Evolutionary conservation across 2,113 vertebrate species (phyloP).

Genomic region (Chunga burmeisteri): DNA sequence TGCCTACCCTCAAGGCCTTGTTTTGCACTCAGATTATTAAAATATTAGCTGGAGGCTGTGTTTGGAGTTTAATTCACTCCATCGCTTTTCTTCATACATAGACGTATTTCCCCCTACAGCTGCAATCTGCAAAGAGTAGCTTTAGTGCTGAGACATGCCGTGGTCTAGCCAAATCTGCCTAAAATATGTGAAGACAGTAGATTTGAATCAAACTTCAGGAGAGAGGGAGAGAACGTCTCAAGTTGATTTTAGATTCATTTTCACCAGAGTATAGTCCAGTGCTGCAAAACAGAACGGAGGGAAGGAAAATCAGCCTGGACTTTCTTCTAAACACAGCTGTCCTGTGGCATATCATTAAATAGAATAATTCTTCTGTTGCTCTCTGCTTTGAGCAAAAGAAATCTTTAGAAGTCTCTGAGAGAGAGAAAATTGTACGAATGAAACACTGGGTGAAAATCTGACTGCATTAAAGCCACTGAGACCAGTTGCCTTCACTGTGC

Average conservation of each 20-base stretch:
- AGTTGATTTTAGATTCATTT: background rate
- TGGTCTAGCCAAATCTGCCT: background rate
- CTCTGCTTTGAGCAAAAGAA: background rate
- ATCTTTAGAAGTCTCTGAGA: background rate
- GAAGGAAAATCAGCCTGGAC: background rate
- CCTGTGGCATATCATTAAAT: background rate
- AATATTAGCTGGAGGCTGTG: conserved; percentile 39
- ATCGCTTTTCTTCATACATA: background rate
- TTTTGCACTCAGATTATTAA: background rate
- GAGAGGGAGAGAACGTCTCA: background rate
- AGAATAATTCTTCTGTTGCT: background rate
- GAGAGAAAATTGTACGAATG: background rate
- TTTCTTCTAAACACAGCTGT: background rate
- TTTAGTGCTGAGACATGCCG: background rate
- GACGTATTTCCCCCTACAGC: conserved; percentile 56
- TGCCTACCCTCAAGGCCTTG: conserved; percentile 7
- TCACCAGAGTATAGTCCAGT: background rate
- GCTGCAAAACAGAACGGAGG: background rate
- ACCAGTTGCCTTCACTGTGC: background rate
- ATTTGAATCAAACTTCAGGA: conserved; percentile 19
- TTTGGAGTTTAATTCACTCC: conserved; percentile 40
- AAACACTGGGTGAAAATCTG: background rate
- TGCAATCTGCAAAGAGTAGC: conserved; percentile 34
- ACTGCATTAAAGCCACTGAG: background rate
- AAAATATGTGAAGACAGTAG: background rate